These are phyloP conservation scores for Monoplex corrugatus DNA, from an alignment of 2,888 invertebrate genomes.

Conservation along the genomic window DNA sequence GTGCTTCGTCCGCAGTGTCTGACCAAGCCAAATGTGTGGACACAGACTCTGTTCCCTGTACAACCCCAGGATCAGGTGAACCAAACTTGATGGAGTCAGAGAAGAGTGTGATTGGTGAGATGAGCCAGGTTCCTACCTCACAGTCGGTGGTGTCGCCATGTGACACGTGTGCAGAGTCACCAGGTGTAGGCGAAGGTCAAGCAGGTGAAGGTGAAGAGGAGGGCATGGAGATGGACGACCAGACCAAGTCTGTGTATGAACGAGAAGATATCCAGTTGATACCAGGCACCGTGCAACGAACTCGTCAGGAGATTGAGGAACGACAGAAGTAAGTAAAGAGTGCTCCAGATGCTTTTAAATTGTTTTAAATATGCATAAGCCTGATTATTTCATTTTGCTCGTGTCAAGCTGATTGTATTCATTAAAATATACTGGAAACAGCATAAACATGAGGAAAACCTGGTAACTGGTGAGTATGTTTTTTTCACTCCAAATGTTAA, in stretches of 20 bases:
- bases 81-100: constrained; percentile 1
- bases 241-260: constrained; percentile 81
- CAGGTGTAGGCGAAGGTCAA: background rate
- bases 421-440: no score
- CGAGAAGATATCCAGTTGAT: constrained; percentile 86
- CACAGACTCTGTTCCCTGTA: background rate
- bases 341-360: no score
- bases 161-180: constrained; percentile 54
- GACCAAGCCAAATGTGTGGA: constrained; percentile 14
- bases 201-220: constrained; percentile 33
- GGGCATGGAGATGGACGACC: constrained; percentile 45
- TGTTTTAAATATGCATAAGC: no score
- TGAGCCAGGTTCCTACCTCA: background rate
- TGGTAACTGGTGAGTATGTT: no score
- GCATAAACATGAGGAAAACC: no score
- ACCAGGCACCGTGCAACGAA: constrained; percentile 87
- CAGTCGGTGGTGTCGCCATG: constrained; percentile 23
- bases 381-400: no score
- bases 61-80: background rate
- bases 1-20: background rate
- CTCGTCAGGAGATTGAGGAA: constrained; percentile 86
- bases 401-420: no score
- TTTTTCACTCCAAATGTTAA: no score
- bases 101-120: background rate
- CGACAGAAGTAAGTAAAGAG: constrained; percentile 73